Percentiles rank a stretch among this genome's conserved stretches.
phyloP scores from a whole-genome alignment of 2,797 vertebrate species.

The Alauda arvensis region DNA sequence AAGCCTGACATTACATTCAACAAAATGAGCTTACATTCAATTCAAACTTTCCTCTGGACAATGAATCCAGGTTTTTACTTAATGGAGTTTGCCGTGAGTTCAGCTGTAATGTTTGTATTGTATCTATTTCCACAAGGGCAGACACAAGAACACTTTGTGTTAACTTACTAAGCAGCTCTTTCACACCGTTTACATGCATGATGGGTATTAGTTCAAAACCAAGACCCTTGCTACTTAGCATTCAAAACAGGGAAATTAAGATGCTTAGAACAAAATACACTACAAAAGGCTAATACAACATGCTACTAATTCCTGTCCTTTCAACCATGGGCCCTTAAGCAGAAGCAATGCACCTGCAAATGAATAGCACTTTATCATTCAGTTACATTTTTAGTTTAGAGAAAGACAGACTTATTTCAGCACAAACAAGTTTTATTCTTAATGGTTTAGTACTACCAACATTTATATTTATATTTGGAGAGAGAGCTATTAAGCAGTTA shows the following conservation, averaged over 20 bases:
- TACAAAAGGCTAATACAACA: conserved; percentile 99
- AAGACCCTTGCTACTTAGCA: conserved; percentile 96
- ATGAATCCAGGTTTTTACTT: conserved; percentile 93
- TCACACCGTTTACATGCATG: conserved; percentile 98
- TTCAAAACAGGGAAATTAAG: conserved; percentile 99
- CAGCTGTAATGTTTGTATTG: conserved; percentile 99
- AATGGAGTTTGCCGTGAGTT: conserved; percentile 95
- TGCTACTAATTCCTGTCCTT: conserved; percentile 94
- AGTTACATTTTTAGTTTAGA: conserved; percentile 86
- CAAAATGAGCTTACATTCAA: conserved; percentile 96
- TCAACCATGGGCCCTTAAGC: conserved; percentile 95
- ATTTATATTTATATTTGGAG: conserved; percentile 79
- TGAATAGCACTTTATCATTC: conserved; percentile 96
- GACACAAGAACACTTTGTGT: conserved; percentile 99
- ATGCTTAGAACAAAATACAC: conserved; percentile 96
- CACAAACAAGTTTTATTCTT: conserved; percentile 90
- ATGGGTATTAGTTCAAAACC: conserved; percentile 97
- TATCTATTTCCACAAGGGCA: conserved; percentile 99
- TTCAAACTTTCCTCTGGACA: conserved; percentile 88
- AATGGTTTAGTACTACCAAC: conserved; percentile 82
- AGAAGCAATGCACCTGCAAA: conserved; percentile 99
- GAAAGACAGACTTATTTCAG: conserved; percentile 82
- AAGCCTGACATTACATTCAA: conserved; percentile 98
- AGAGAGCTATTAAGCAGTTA: conserved; percentile 75
- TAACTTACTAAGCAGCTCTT: conserved; percentile 97